Base-by-base conservation (phyloP, 2,888 invertebrate species). In the Oligia strigilis region DNA sequence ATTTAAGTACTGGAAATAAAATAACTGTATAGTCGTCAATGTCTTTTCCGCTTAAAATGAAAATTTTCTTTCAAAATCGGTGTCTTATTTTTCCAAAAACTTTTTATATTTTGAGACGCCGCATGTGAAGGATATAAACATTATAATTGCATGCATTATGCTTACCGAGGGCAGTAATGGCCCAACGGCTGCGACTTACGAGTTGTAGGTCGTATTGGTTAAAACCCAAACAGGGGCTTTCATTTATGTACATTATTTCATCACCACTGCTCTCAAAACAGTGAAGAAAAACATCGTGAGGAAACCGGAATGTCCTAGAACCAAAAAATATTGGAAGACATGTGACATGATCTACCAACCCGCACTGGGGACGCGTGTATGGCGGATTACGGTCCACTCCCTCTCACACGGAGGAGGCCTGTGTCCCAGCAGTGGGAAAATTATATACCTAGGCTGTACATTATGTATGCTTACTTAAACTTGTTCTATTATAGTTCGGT, bases 1-100 rank as follows among this genome's bases (percentile, higher is more conserved):
- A 73, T 67, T 75, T 81, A 29, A 29, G 29, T 29, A 62, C 4
- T 75, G n/a, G 6, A 36, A 60, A 66, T 58, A 58, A 81, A 79
- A 23, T 36, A 29, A 65, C 17, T 36, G 62, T 17, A 1, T 40
- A 19, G 36, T 19, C 4, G 5, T 23, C 55, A 58, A 17, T 36
- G n/a, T 17, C 6, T 36, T 55, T 79, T 55, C n/a, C 4, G 36
- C 11, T 36, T 64, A 43, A 36, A 23, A 43, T 9, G 2, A 46
- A 36, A 29, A 29, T 74, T 55, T 55, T 23, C 6, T 62, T 62
- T n/a, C 17, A 6, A 19, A 46, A 71, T n/a, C 8, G 14, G 1
- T 70, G 19, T 52, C 40, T 17, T 40, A 11, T 49, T 49, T 52
- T 5, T 13, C 4, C 8, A n/a, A 40, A 19, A 29, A 36, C 11